Evolutionary conservation across 2,797 vertebrate species (phyloP), one percentile per base, ranked within the genome.

Genomic region (Somateria mollissima): DNA sequence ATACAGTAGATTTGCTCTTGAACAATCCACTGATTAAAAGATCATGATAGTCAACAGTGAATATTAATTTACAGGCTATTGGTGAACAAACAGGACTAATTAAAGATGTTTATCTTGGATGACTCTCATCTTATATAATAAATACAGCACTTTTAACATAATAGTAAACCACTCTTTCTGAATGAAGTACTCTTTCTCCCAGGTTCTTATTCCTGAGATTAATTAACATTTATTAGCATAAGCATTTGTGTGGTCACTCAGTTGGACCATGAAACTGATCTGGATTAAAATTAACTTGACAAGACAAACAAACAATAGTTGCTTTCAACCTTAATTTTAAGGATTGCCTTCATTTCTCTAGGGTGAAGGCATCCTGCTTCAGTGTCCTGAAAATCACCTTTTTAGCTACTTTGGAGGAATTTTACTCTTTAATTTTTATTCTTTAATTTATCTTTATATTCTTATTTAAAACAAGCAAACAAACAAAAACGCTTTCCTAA

Each of bases 51-150:
- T 28, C 49, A 94, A 2, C 69, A 12, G 41, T 2, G 21, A 90
- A 62, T 86, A 94, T 75, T 88, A 88, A 92, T 94, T 95, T 58
- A 51, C 43, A 69, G 82, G 15, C 65, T 85, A 56, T 66, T 72
- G 58, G 67, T 57, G 75, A 92, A 51, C 41, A 60, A 64, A 73
- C 1, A 67, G 73, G 65, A 43, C 73, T 95, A 90, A 96, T 91
- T 94, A 94, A 90, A 90, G 73, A 81, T 75, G 10, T 51, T 91
- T 90, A 81, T 95, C 85, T 73, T 73, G 89, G 39, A 56, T 56
- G 49, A 66, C 24, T 81, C 51, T 82, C 62, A 32, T 90, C 62
- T 78, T 83, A 61, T 5, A 21, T 57, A 51, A 56, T 36, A 69
- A 75, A 84, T 5, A 41, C 10, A 41, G 10, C 25, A 43, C 12